phyloP scores from a whole-genome alignment of 2,888 invertebrate genomes.

The Andrena minutula region DNA sequence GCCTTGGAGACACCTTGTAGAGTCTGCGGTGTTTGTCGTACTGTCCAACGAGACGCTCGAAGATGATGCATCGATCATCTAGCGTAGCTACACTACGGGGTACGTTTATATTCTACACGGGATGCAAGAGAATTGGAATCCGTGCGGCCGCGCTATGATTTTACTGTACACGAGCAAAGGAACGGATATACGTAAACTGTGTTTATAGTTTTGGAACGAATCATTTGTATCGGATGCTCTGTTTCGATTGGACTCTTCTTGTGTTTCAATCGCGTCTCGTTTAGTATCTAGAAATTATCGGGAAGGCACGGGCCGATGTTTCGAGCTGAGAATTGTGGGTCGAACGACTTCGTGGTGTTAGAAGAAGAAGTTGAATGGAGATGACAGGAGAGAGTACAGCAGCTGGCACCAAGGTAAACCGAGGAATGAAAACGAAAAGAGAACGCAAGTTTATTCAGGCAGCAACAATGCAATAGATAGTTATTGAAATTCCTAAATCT shows the following conservation, averaged over 20 bases:
- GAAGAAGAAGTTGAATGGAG: too few species aligned
- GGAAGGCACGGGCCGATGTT: background rate
- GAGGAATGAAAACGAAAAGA: constrained; percentile 8
- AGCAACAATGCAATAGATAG: constrained; percentile 76
- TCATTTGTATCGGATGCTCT: background rate
- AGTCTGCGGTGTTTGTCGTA: constrained; percentile 8
- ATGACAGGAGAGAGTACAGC: background rate
- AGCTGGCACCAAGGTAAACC: constrained; percentile 19
- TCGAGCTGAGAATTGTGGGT: background rate
- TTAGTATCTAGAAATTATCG: background rate
- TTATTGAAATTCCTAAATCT: constrained; percentile 68
- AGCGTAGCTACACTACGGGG: background rate
- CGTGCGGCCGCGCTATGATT: background rate
- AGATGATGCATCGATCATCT: background rate
- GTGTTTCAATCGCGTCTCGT: background rate
- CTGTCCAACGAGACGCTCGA: background rate
- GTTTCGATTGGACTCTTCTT: background rate
- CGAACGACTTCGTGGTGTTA: background rate
- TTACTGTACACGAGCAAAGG: background rate
- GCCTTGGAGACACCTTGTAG: background rate
- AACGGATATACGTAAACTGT: background rate
- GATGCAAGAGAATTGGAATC: constrained; percentile 9
- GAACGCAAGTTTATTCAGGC: constrained; percentile 58
- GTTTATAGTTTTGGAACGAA: background rate
- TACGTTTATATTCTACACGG: constrained; percentile 5